phyloP scores from a whole-genome alignment of 2,113 vertebrate genomes.

The Vulpes vulpes region DNA sequence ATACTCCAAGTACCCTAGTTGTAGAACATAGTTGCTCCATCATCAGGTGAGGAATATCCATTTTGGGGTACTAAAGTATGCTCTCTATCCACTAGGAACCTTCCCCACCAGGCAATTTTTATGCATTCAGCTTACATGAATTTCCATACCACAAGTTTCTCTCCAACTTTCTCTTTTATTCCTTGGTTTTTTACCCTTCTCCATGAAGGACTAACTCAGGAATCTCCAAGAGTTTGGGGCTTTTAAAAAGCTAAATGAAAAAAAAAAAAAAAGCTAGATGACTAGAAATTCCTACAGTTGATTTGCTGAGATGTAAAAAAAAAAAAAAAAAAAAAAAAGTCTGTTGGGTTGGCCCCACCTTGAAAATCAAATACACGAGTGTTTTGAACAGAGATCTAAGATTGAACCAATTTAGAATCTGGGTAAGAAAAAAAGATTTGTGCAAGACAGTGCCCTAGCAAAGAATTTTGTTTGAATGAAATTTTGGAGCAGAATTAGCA shows the following conservation, averaged over 20 bases:
- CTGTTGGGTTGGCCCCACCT: background rate
- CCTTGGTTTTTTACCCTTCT: background rate
- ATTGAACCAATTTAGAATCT: background rate
- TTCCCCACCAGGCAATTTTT: background rate
- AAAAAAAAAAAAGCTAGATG: background rate
- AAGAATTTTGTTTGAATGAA: background rate
- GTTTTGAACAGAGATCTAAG: background rate
- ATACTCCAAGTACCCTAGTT: background rate
- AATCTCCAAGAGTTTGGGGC: background rate
- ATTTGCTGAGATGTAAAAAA: background rate
- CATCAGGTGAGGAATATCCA: background rate
- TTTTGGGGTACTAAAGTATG: background rate
- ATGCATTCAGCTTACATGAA: background rate
- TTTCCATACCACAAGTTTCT: background rate
- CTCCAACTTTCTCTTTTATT: background rate
- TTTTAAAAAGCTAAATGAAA: background rate
- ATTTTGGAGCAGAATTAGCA: background rate
- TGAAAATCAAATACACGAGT: background rate
- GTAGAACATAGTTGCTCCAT: background rate
- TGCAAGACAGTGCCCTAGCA: background rate
- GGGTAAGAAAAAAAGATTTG: background rate
- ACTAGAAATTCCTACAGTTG: background rate
- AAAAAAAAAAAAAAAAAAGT: background rate
- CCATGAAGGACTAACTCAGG: background rate
- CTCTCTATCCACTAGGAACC: background rate